These are phyloP conservation scores for Drosophila oshimai DNA, from an alignment of 1,140 invertebrate species.

Conservation along the genomic window DNA sequence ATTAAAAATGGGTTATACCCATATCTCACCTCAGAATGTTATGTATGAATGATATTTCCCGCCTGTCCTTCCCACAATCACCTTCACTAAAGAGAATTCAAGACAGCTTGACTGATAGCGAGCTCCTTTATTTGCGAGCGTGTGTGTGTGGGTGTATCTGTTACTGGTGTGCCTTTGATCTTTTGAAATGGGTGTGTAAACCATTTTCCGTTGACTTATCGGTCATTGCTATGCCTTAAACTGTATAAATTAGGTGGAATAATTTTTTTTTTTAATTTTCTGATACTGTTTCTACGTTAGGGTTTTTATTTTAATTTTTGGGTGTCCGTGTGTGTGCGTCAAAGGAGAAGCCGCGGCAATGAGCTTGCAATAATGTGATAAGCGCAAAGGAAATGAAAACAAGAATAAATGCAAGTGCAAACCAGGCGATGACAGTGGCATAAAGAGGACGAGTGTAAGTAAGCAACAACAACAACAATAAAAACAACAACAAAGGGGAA, in stretches of 20 bases:
- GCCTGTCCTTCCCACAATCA: not conserved
- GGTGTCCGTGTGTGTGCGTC: not conserved
- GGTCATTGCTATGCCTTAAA: too few species aligned
- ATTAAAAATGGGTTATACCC: not conserved
- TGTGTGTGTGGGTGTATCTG: not conserved
- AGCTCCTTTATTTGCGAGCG: not conserved
- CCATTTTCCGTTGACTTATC: too few species aligned
- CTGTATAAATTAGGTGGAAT: too few species aligned
- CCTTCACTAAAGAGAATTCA: constrained; percentile 6
- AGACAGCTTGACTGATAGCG: constrained; percentile 55
- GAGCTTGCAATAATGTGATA: constrained; percentile 80
- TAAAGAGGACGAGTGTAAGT: constrained; percentile 15
- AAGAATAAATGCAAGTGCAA: constrained; percentile 59
- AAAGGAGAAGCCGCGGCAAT: constrained; percentile 61
- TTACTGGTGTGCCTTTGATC: too few species aligned
- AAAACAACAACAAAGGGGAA: constrained; percentile 36
- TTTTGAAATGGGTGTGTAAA: too few species aligned
- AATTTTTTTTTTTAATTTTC: too few species aligned
- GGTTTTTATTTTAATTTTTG: too few species aligned
- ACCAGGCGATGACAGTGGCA: constrained; percentile 48
- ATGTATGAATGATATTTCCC: constrained; percentile 11
- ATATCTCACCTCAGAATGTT: not conserved
- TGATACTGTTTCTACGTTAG: too few species aligned
- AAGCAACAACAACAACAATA: constrained; percentile 3
- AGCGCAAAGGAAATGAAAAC: constrained; percentile 75